phyloP scores from a whole-genome alignment of 2,113 vertebrate species.

The Mesocricetus auratus region DNA sequence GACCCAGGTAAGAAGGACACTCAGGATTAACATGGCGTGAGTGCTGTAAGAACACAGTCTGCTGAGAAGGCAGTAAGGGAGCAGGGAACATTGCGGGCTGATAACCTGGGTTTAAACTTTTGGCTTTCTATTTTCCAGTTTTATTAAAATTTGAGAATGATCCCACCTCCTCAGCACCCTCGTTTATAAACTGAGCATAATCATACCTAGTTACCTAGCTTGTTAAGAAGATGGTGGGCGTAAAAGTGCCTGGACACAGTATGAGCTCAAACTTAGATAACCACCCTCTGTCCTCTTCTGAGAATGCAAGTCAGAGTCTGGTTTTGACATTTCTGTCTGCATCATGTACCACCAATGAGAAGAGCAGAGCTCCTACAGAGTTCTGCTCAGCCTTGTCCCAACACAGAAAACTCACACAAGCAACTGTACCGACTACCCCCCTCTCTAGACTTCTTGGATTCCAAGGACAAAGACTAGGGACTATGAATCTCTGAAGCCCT shows the following conservation, averaged over 20 bases:
- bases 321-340: conserved; percentile 5
- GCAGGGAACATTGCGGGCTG: neutral
- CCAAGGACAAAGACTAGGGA: neutral
- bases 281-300: neutral
- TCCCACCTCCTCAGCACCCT: neutral
- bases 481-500: neutral
- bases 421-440: neutral
- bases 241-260: conserved; percentile 10
- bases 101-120: conserved; percentile 31
- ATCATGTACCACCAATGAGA: neutral
- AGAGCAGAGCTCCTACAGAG: neutral
- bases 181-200: neutral
- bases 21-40: neutral
- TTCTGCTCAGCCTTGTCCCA: neutral
- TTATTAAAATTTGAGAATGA: conserved; percentile 53
- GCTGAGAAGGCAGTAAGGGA: neutral
- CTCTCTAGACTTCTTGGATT: neutral
- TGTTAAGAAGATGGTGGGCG: neutral
- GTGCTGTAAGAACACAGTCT: neutral
- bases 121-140: conserved; percentile 5
- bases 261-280: neutral
- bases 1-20: neutral
- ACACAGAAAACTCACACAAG: neutral
- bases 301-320: neutral
- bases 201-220: neutral